Percentiles rank a stretch among this genome's conserved stretches.
Conservation (phyloP, 2,113 vertebrate genomes). For the Salvelinus fontinalis region DNA sequence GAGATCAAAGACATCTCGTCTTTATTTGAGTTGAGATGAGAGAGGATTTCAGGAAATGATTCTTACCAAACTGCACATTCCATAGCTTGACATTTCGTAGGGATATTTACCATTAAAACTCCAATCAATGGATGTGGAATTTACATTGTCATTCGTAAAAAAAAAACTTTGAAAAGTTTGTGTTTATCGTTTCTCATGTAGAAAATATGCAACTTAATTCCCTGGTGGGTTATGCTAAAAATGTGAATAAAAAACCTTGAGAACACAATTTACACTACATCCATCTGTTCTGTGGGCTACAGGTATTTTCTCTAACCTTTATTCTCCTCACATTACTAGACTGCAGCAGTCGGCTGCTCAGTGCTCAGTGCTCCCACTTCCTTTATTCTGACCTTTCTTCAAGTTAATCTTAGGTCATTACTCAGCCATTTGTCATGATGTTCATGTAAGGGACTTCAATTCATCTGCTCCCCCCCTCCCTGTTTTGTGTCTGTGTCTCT, state of each 20-base stretch:
- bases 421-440: constrained; percentile 56
- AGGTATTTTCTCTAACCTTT: neutral
- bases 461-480: constrained; percentile 18
- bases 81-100: neutral
- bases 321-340: neutral
- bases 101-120: neutral
- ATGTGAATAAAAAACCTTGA: too few relatives aligned
- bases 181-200: too few relatives aligned
- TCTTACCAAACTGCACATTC: constrained; percentile 3
- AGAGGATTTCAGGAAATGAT: constrained; percentile 33
- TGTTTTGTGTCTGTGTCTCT: constrained; percentile 2
- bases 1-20: constrained; percentile 30
- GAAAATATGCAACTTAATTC: too few relatives aligned
- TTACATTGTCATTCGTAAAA: neutral
- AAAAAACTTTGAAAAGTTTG: neutral
- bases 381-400: constrained; percentile 51
- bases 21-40: constrained; percentile 30
- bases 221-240: constrained; percentile 5
- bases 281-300: too few relatives aligned
- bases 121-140: neutral
- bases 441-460: constrained; percentile 24
- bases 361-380: neutral
- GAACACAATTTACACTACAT: too few relatives aligned
- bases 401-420: constrained; percentile 66
- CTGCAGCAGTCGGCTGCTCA: neutral